Base-by-base conservation (phyloP, 2,888 invertebrate species). In the Palloptera scutellata region DNA sequence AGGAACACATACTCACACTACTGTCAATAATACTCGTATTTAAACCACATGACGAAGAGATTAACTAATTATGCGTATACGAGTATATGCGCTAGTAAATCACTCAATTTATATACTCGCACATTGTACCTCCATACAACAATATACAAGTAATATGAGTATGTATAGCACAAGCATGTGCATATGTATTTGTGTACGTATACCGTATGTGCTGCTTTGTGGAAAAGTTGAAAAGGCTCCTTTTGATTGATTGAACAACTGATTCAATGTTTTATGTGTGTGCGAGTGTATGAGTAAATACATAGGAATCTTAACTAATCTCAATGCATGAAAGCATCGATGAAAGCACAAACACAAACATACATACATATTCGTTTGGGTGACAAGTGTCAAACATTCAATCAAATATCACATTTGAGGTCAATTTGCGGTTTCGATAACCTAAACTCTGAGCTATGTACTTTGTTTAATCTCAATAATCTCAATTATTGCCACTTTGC, bases 351-450 rank as follows among this genome's bases (percentile, higher is more conserved):
- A 30, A 15, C 48, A 48, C 48, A 30, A 5, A 12, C 15, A 19
- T 30, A 8, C 30, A 57, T n/a, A 59, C n/a, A 59, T 43, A 12
- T 20, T 19, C 20, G 13, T 30, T 12, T 30, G 30, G 3, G 61
- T 54, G 66, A 59, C 65, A 68, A 69, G 62, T 66, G 62, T 65
- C 65, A 66, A 69, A 48, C 51, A 60, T n/a, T 54, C 59, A 66
- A 69, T 19, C 58, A 17, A 42, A 30, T 42, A 10, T 40, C 40
- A 61, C 17, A 55, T 54, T 17, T 60, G 54, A 30, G 57, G 57
- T 57, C 57, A 57, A 57, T 57, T 40, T 20, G 57, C 6, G 57
- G 57, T 20, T 13, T 10, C 8, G 30, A 30, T 30, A 30, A 30
- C 2, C 30, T 30, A 30, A 30, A 30, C 6, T 30, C 6, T 30